Conservation (phyloP, 53 echinoderm and acorn worm genomes). For the Arbacia lixula region DNA sequence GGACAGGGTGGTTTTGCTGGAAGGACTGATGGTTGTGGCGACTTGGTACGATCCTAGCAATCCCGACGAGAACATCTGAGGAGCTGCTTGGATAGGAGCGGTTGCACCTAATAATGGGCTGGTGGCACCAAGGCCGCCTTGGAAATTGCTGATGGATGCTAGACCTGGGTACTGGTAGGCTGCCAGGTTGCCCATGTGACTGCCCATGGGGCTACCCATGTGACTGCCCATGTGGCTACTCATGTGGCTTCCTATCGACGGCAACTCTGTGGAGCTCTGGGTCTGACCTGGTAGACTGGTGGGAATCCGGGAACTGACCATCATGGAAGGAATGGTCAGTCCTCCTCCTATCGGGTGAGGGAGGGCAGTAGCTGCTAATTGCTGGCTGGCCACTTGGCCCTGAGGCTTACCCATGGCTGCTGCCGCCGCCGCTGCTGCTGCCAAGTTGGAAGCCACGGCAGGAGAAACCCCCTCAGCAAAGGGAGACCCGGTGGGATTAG, state of each 20-base stretch:
- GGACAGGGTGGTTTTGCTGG: conserved; percentile 47
- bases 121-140: conserved; percentile 68
- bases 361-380: conserved; percentile 36
- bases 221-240: not conserved
- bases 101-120: conserved; percentile 84
- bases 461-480: conserved; percentile 87
- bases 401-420: conserved; percentile 58
- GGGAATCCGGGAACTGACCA: conserved; percentile 54
- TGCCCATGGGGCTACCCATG: conserved; percentile 44
- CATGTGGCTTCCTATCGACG: not conserved
- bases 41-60: conserved; percentile 88
- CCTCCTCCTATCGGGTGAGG: conserved; percentile 75
- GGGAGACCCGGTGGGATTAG: conserved; percentile 97
- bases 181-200: conserved; percentile 76
- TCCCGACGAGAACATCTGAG: conserved; percentile 86
- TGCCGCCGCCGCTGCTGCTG: conserved; percentile 74
- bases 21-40: conserved; percentile 62
- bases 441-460: conserved; percentile 80
- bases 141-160: conserved; percentile 63
- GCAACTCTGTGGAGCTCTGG: conserved; percentile 12
- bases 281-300: conserved; percentile 55
- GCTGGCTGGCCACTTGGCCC: conserved; percentile 23
- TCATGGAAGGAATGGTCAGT: conserved; percentile 60
- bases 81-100: conserved; percentile 66
- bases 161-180: conserved; percentile 76